A percentile compares a stretch with the other conserved stretches of the same genome.
These are phyloP conservation scores for Hermatobates lingyangjiaoensis DNA, from an alignment of 1,140 invertebrate genomes.

Conservation along the genomic window DNA sequence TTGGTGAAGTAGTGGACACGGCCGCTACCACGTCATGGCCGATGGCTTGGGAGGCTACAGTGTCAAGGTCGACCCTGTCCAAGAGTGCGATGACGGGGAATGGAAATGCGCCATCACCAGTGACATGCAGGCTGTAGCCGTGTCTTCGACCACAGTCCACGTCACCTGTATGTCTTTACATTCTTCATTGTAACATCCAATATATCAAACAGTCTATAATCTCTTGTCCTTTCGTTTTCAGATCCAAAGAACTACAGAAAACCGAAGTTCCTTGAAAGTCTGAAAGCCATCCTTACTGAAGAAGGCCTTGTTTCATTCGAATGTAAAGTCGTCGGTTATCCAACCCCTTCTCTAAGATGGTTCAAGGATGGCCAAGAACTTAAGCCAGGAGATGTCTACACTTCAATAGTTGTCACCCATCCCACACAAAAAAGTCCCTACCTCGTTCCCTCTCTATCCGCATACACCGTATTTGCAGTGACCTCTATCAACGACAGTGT, in stretches of 20 bases:
- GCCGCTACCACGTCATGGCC: slow-evolving; percentile 47
- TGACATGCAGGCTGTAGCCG: slow-evolving; percentile 44
- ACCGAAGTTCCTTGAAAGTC: slow-evolving; percentile 70
- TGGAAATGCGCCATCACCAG: slow-evolving; percentile 73
- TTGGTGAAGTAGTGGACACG: slow-evolving; percentile 43
- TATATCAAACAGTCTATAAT: neutral
- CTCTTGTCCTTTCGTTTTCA: slow-evolving; percentile 23
- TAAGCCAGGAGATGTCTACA: slow-evolving; percentile 74
- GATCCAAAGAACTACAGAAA: slow-evolving; percentile 77
- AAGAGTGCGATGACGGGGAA: slow-evolving; percentile 62
- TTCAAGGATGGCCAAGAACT: slow-evolving; percentile 81
- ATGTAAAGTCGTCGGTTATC: slow-evolving; percentile 80
- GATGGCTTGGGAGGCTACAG: slow-evolving; percentile 62
- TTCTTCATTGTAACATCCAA: neutral
- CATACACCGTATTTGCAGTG: no score
- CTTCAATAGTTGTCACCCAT: no score
- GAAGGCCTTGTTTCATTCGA: slow-evolving; percentile 82
- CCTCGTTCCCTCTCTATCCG: no score
- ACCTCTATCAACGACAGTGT: no score
- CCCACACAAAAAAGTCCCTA: no score
- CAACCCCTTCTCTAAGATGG: slow-evolving; percentile 66
- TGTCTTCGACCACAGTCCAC: slow-evolving; percentile 44
- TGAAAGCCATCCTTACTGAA: slow-evolving; percentile 70
- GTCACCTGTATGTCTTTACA: slow-evolving; percentile 42
- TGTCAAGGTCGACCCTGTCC: slow-evolving; percentile 47